These are phyloP conservation scores for Acipenser transmontanus DNA, from an alignment of 2,797 vertebrate genomes.

Conservation along the genomic window DNA sequence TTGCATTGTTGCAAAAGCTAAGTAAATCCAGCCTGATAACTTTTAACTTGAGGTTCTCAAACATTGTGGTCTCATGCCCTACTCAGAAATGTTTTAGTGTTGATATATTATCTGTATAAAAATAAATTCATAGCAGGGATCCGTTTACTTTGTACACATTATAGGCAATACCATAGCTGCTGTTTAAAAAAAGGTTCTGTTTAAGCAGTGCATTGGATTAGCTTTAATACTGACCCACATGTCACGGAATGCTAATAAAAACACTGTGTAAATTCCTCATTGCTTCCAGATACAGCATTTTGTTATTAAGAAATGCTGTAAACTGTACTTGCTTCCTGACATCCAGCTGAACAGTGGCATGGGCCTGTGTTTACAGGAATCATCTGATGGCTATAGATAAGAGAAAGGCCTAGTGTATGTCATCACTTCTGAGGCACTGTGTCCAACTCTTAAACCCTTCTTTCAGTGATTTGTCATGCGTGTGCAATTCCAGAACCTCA, in stretches of 20 bases:
- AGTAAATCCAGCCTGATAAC: too few species aligned
- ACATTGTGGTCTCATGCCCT: too few species aligned
- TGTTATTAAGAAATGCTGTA: constrained; percentile 8
- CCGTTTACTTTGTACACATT: not conserved
- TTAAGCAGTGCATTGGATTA: constrained; percentile 9
- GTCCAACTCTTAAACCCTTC: constrained; percentile 33
- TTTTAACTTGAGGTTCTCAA: too few species aligned
- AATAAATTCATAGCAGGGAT: not conserved
- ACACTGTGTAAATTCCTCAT: constrained; percentile 14
- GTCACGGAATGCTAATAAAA: constrained; percentile 9
- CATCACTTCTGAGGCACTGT: constrained; percentile 26
- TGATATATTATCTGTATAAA: not conserved
- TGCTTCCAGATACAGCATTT: constrained; percentile 19
- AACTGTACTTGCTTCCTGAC: constrained; percentile 13
- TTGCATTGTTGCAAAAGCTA: too few species aligned
- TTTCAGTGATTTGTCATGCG: constrained; percentile 41
- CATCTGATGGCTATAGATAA: constrained; percentile 26
- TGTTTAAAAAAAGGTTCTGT: constrained; percentile 2
- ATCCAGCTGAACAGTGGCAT: constrained; percentile 13
- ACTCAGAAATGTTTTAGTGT: not conserved
- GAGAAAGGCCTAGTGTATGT: constrained; percentile 28
- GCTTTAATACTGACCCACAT: constrained; percentile 5
- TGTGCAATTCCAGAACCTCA: constrained; percentile 21
- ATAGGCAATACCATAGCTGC: not conserved
- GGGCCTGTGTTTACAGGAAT: constrained; percentile 16